These are phyloP conservation scores for Hedychridium roseum DNA, from an alignment of 2,888 invertebrate genomes.

Conservation along the genomic window DNA sequence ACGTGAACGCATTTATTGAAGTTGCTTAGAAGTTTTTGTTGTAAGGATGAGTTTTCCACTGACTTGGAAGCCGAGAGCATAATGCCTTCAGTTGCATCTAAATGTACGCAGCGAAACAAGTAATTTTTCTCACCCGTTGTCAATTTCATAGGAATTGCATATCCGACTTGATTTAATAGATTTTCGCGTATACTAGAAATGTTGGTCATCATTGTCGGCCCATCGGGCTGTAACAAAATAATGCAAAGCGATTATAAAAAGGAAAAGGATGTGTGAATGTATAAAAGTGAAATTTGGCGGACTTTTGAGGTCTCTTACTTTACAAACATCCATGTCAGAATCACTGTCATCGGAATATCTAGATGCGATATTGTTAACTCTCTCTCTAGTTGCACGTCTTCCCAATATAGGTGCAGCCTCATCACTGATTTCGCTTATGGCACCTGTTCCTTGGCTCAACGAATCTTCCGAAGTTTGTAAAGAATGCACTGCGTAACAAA, in stretches of 20 bases:
- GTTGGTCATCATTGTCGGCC: constrained; percentile 73
- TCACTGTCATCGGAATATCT: constrained; percentile 76
- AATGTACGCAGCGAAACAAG: constrained; percentile 78
- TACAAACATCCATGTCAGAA: constrained; percentile 77
- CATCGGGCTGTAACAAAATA: constrained; percentile 69
- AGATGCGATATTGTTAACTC: constrained; percentile 58
- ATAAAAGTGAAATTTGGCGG: too few species aligned
- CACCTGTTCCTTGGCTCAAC: constrained; percentile 71
- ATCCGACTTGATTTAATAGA: constrained; percentile 75
- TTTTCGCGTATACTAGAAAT: constrained; percentile 77
- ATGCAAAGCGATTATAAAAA: constrained; percentile 8
- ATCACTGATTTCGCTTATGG: constrained; percentile 72
- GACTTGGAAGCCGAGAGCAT: constrained; percentile 68
- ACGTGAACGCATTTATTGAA: constrained; percentile 76
- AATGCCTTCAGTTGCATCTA: constrained; percentile 77
- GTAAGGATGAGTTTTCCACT: constrained; percentile 62
- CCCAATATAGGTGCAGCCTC: constrained; percentile 71
- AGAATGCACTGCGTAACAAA: constrained; percentile 56
- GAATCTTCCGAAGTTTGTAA: constrained; percentile 72
- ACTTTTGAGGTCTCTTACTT: too few species aligned
- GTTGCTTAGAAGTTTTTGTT: constrained; percentile 72
- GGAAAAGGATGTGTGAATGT: too few species aligned
- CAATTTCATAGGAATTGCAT: constrained; percentile 68
- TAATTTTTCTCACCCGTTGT: constrained; percentile 78
- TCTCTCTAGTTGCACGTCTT: constrained; percentile 71